These are phyloP conservation scores for Drosophila prolongata DNA, from an alignment of 2,888 invertebrate genomes.

Conservation along the genomic window DNA sequence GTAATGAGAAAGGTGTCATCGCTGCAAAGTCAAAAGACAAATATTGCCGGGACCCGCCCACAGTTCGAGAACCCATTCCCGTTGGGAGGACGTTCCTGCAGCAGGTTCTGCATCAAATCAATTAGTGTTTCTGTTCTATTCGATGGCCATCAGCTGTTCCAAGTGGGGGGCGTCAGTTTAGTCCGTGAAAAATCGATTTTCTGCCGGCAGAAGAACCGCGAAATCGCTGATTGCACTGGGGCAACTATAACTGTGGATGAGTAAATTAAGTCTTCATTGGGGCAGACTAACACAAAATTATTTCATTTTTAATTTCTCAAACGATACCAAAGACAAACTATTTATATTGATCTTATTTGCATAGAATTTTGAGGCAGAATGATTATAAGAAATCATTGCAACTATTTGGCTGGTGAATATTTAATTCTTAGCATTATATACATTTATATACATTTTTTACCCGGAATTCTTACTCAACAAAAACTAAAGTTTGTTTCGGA, in stretches of 20 bases:
- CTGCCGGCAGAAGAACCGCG: conserved; percentile 2
- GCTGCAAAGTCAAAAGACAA: conserved; percentile 72
- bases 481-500: too few relatives aligned
- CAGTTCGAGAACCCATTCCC: conserved; percentile 1
- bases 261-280: conserved; percentile 8
- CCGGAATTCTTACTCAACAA: too few relatives aligned
- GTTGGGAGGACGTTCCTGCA: conserved; percentile 20
- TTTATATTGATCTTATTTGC: too few relatives aligned
- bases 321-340: background rate
- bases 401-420: too few relatives aligned
- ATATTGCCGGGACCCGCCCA: conserved; percentile 72
- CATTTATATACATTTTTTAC: too few relatives aligned
- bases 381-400: too few relatives aligned
- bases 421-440: too few relatives aligned
- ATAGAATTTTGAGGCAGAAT: too few relatives aligned
- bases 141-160: conserved; percentile 62
- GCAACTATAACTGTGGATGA: too few relatives aligned
- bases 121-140: conserved; percentile 67
- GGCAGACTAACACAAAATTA: background rate
- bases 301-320: background rate
- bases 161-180: conserved; percentile 51
- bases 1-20: conserved; percentile 81
- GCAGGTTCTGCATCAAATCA: conserved; percentile 79
- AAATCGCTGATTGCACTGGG: conserved; percentile 4
- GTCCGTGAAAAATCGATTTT: conserved; percentile 36